phyloP scores from a whole-genome alignment of 2,888 invertebrate species.

The Agonopterix heracliana region DNA sequence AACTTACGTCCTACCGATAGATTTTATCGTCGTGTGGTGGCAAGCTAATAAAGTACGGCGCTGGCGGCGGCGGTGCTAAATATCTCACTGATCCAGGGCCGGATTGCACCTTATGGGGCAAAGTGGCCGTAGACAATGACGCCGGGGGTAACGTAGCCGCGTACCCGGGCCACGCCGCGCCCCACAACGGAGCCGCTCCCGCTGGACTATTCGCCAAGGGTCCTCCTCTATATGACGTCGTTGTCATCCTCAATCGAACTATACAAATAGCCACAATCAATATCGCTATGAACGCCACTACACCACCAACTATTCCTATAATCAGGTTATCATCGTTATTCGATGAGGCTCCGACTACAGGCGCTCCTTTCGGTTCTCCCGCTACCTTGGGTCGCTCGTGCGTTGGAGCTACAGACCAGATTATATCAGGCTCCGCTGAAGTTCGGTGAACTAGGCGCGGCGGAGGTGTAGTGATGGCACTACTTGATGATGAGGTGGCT shows the following conservation, averaged over 20 bases:
- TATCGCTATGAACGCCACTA: slow-evolving; percentile 92
- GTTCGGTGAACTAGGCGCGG: slow-evolving; percentile 77
- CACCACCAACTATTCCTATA: slow-evolving; percentile 95
- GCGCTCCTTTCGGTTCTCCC: slow-evolving; percentile 77
- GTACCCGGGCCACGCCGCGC: slow-evolving; percentile 73
- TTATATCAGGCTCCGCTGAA: slow-evolving; percentile 89
- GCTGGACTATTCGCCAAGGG: slow-evolving; percentile 79
- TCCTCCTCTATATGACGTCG: slow-evolving; percentile 81
- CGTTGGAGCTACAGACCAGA: slow-evolving; percentile 90
- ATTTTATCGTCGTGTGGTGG: slow-evolving; percentile 80
- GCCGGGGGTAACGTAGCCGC: slow-evolving; percentile 77
- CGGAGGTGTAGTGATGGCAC: slow-evolving; percentile 58
- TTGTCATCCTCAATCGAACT: slow-evolving; percentile 84
- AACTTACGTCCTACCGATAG: slow-evolving; percentile 66
- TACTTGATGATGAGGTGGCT: slow-evolving; percentile 44
- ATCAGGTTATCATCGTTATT: slow-evolving; percentile 94
- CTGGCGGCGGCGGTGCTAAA: slow-evolving; percentile 79
- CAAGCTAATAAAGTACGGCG: slow-evolving; percentile 79
- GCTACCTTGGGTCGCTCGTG: slow-evolving; percentile 76
- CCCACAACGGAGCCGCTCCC: slow-evolving; percentile 78
- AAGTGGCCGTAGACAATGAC: slow-evolving; percentile 78
- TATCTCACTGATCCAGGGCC: slow-evolving; percentile 70
- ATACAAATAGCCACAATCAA: slow-evolving; percentile 93
- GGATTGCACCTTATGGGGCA: slow-evolving; percentile 79
- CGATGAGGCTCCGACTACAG: slow-evolving; percentile 75